Percentiles rank a stretch among this genome's conserved stretches.
phyloP scores from a whole-genome alignment of 2,888 invertebrate species.

The Drosophila percnosoma region DNA sequence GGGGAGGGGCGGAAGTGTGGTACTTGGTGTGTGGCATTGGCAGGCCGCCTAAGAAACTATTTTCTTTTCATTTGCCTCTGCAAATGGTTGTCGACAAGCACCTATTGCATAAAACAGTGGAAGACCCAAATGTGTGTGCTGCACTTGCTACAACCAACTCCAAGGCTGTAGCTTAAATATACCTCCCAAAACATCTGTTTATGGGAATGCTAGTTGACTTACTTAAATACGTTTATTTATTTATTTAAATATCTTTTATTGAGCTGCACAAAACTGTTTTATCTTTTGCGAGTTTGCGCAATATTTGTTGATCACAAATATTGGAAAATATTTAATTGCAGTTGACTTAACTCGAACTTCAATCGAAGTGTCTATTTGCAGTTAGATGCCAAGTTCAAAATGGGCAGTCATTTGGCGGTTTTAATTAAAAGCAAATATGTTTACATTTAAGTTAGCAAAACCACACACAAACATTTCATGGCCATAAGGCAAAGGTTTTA shows the following conservation, averaged over 20 bases:
- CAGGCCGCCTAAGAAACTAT: constrained; percentile 62
- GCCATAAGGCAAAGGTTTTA: constrained; percentile 27
- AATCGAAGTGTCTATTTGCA: constrained; percentile 21
- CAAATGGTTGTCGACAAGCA: constrained; percentile 45
- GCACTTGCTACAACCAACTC: background rate
- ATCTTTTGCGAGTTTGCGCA: constrained; percentile 2
- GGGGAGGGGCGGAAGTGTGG: background rate
- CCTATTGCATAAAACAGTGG: constrained; percentile 49
- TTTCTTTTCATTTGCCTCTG: constrained; percentile 68
- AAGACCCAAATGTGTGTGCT: constrained; percentile 11
- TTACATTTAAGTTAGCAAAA: constrained; percentile 53
- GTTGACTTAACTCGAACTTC: constrained; percentile 17
- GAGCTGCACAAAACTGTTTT: background rate
- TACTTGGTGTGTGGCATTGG: constrained; percentile 54
- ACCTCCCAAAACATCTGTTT: background rate
- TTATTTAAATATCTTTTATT: background rate
- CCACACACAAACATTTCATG: constrained; percentile 49
- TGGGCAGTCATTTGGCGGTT: constrained; percentile 34
- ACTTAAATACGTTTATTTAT: background rate
- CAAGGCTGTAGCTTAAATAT: background rate
- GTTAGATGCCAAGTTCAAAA: constrained; percentile 13
- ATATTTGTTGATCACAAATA: constrained; percentile 1
- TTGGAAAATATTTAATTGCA: constrained; percentile 30
- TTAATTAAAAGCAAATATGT: constrained; percentile 76
- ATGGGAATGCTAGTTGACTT: background rate